Percentiles rank a stretch among this genome's conserved stretches.
phyloP scores from a whole-genome alignment of 2,888 invertebrate genomes.

The Eristalis arbustorum region DNA sequence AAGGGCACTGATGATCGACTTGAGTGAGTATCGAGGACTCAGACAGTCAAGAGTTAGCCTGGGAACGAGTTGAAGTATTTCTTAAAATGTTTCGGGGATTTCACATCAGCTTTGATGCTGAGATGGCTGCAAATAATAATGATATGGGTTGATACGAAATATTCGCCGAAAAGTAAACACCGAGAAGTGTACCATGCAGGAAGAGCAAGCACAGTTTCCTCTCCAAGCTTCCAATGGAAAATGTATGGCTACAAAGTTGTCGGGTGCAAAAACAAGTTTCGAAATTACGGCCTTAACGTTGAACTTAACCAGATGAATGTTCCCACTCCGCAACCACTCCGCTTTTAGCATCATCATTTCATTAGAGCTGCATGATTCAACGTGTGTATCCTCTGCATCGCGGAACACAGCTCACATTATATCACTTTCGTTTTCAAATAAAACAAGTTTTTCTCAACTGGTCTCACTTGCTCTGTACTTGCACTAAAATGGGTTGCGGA shows the following conservation, averaged over 20 bases:
- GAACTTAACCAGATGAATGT: slow-evolving; percentile 34
- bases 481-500: slow-evolving; percentile 58
- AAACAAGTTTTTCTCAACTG: slow-evolving; percentile 61
- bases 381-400: slow-evolving; percentile 15
- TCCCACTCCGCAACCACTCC: slow-evolving; percentile 28
- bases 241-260: neutral
- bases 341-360: slow-evolving; percentile 4
- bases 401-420: slow-evolving; percentile 43
- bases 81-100: too few relatives aligned
- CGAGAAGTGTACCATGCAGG: too few relatives aligned
- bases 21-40: too few relatives aligned
- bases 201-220: too few relatives aligned
- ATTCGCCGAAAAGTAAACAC: too few relatives aligned
- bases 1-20: too few relatives aligned
- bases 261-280: slow-evolving; percentile 5
- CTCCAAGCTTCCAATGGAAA: neutral
- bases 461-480: slow-evolving; percentile 22
- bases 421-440: slow-evolving; percentile 47
- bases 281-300: slow-evolving; percentile 42
- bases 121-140: too few relatives aligned
- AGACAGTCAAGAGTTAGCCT: too few relatives aligned
- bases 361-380: slow-evolving; percentile 7
- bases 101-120: too few relatives aligned
- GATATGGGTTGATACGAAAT: too few relatives aligned
- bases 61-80: too few relatives aligned